Conservation (phyloP, 2,888 invertebrate species). For the Pecten maximus region DNA sequence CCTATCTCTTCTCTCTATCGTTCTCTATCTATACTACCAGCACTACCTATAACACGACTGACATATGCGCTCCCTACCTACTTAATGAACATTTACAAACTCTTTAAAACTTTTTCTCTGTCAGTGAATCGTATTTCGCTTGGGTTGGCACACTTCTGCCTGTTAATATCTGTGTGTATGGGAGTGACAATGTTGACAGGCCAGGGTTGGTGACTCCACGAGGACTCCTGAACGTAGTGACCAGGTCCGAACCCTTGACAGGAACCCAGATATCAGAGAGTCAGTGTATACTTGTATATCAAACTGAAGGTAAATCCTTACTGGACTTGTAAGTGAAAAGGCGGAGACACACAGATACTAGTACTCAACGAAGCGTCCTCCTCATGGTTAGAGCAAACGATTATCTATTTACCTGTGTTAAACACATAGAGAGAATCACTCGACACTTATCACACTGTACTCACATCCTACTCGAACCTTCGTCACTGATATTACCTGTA, state of each 20-base stretch:
- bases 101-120: background rate
- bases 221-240: background rate
- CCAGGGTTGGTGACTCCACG: constrained; percentile 1
- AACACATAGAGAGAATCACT: constrained; percentile 5
- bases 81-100: constrained; percentile 32
- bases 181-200: constrained; percentile 21
- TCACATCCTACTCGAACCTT: background rate
- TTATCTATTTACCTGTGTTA: constrained; percentile 35
- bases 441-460: background rate
- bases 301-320: background rate
- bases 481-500: background rate
- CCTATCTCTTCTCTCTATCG: constrained; percentile 2
- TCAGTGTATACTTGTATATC: background rate
- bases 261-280: background rate
- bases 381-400: background rate
- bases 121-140: constrained; percentile 21
- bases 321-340: background rate
- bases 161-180: background rate
- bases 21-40: background rate
- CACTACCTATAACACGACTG: background rate
- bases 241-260: background rate
- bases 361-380: background rate
- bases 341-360: constrained; percentile 1
- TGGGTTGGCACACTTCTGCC: constrained; percentile 15
- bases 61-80: constrained; percentile 9